Conservation (phyloP, 2,113 vertebrate species). For the Cyanoderma ruficeps region DNA sequence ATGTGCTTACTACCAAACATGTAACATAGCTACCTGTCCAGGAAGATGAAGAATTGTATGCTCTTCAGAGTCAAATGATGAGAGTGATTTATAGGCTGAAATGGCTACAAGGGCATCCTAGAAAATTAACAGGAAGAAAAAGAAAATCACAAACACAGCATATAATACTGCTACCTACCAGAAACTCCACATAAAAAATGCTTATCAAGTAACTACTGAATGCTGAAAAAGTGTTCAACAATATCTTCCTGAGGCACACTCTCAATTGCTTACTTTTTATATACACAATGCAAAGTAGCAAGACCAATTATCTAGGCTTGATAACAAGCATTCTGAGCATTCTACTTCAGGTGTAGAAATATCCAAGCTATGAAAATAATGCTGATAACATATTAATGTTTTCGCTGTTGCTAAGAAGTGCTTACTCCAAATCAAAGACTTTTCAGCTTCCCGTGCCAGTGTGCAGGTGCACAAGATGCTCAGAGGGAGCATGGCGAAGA, state of each 20-base stretch:
- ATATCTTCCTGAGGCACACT: not conserved
- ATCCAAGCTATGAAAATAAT: not conserved
- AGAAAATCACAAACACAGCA: not conserved
- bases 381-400: not conserved
- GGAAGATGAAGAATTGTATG: constrained; percentile 88
- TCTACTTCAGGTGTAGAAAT: not conserved
- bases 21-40: constrained; percentile 75
- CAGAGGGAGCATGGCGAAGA: not conserved
- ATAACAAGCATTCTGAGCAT: not conserved
- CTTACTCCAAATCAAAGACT: not conserved
- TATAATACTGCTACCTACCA: not conserved
- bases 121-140: not conserved
- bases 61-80: constrained; percentile 79
- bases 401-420: not conserved
- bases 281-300: not conserved
- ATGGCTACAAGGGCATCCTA: constrained; percentile 83
- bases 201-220: not conserved
- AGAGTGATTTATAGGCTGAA: constrained; percentile 89
- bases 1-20: not conserved
- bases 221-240: not conserved
- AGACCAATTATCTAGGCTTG: not conserved
- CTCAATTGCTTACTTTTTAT: not conserved
- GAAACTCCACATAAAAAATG: not conserved
- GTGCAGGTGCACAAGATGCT: not conserved
- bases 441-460: not conserved